Conservation (phyloP, 1,140 invertebrate genomes). For the Harlomillsia oculata region DNA sequence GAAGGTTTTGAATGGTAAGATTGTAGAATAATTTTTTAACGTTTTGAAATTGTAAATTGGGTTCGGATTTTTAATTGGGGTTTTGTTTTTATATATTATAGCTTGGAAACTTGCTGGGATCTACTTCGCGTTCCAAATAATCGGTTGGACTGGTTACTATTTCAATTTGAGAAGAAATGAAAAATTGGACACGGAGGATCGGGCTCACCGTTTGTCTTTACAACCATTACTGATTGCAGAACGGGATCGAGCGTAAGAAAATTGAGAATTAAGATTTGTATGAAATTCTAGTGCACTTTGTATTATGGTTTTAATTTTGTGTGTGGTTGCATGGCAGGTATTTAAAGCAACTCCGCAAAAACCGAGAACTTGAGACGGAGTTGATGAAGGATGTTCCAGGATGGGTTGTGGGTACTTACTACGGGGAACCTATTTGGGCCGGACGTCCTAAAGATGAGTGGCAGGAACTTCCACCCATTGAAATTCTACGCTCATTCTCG, state of each 20-base stretch:
- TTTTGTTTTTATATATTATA: too few relatives aligned
- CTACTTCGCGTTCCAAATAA: too few relatives aligned
- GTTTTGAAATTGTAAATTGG: not conserved
- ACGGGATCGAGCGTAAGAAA: slow-evolving; percentile 59
- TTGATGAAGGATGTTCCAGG: slow-evolving; percentile 79
- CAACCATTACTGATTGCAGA: slow-evolving; percentile 68
- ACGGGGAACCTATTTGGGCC: slow-evolving; percentile 69
- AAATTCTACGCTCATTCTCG: slow-evolving; percentile 59
- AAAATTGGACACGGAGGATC: slow-evolving; percentile 57
- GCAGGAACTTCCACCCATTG: slow-evolving; percentile 51
- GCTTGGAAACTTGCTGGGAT: too few relatives aligned
- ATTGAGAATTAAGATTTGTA: not conserved
- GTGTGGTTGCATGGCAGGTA: slow-evolving; percentile 40
- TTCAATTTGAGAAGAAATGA: slow-evolving; percentile 46
- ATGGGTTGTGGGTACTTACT: slow-evolving; percentile 80
- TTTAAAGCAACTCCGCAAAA: slow-evolving; percentile 65
- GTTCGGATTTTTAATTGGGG: not conserved
- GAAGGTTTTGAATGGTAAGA: slow-evolving; percentile 54
- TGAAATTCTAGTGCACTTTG: not conserved
- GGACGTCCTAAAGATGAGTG: slow-evolving; percentile 46
- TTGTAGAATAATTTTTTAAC: not conserved
- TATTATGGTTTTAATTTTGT: not conserved
- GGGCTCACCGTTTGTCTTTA: slow-evolving; percentile 61
- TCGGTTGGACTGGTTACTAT: too few relatives aligned
- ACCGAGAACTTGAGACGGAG: slow-evolving; percentile 71